A percentile compares a stretch with the other conserved stretches of the same genome.
phyloP scores from a whole-genome alignment of 2,113 vertebrate genomes.

The Charina bottae region DNA sequence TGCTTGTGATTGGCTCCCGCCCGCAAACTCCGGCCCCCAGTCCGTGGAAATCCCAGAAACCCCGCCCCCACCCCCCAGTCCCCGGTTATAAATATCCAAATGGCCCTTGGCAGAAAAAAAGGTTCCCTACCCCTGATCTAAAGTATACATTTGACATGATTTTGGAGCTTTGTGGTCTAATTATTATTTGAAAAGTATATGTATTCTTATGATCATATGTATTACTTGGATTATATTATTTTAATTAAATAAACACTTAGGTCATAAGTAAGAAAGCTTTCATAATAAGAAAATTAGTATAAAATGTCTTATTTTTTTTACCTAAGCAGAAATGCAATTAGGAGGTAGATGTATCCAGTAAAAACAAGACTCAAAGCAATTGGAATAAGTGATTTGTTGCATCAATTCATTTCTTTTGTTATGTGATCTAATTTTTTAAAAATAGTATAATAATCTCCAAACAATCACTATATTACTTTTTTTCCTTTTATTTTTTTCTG shows the following conservation, averaged over 20 bases:
- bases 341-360: slow-evolving; percentile 43
- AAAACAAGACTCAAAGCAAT: slow-evolving; percentile 54
- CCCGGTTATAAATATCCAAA: too few species aligned
- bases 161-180: slow-evolving; percentile 16
- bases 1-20: too few species aligned
- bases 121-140: too few species aligned
- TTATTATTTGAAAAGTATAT: slow-evolving; percentile 19
- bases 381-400: slow-evolving; percentile 52
- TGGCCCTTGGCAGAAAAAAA: too few species aligned
- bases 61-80: too few species aligned
- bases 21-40: too few species aligned
- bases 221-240: slow-evolving; percentile 47
- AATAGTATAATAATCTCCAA: slow-evolving; percentile 36
- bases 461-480: slow-evolving; percentile 33
- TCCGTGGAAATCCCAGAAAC: too few species aligned
- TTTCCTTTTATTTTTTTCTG: slow-evolving; percentile 10
- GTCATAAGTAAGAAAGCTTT: slow-evolving; percentile 49
- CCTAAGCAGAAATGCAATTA: slow-evolving; percentile 44
- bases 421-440: slow-evolving; percentile 19
- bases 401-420: slow-evolving; percentile 39
- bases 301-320: slow-evolving; percentile 52
- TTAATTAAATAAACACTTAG: slow-evolving; percentile 34
- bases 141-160: background rate
- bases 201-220: slow-evolving; percentile 25
- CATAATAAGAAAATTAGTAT: slow-evolving; percentile 48